Percentiles rank a stretch among this genome's conserved stretches.
phyloP scores from a whole-genome alignment of 2,113 vertebrate genomes.

The Cyprinus carpio region DNA sequence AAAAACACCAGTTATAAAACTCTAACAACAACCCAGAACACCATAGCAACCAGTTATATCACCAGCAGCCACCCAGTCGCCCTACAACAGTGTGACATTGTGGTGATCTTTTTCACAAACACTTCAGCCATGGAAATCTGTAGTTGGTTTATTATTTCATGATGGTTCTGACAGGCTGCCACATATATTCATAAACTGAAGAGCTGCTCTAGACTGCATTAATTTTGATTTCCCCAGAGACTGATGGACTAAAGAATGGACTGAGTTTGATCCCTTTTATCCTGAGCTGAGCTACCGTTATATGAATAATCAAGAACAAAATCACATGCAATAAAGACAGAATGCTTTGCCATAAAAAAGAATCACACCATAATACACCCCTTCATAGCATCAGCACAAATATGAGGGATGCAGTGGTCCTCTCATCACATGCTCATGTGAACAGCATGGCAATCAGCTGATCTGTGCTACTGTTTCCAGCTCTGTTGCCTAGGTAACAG shows the following conservation, averaged over 20 bases:
- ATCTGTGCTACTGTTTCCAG: slow-evolving; percentile 46
- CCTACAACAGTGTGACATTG: neutral
- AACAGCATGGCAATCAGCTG: slow-evolving; percentile 47
- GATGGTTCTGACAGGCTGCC: neutral
- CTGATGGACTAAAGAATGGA: neutral
- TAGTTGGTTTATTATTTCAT: neutral
- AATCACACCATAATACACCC: too few relatives aligned
- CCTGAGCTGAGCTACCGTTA: neutral
- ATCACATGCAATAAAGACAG: neutral
- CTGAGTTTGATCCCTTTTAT: neutral
- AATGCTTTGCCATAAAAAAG: neutral
- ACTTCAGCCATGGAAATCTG: neutral
- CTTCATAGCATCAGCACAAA: slow-evolving; percentile 4
- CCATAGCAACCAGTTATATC: too few relatives aligned
- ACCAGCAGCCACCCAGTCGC: too few relatives aligned
- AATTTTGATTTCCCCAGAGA: neutral
- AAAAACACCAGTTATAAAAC: too few relatives aligned
- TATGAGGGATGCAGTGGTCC: neutral
- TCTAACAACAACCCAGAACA: too few relatives aligned
- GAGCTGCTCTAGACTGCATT: neutral
- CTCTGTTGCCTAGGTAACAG: slow-evolving; percentile 55
- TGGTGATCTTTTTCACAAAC: neutral
- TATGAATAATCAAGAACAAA: neutral
- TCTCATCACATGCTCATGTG: slow-evolving; percentile 24
- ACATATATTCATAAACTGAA: neutral